Base-by-base conservation (phyloP, 2,888 invertebrate species). In the Ganaspis brasiliensis region DNA sequence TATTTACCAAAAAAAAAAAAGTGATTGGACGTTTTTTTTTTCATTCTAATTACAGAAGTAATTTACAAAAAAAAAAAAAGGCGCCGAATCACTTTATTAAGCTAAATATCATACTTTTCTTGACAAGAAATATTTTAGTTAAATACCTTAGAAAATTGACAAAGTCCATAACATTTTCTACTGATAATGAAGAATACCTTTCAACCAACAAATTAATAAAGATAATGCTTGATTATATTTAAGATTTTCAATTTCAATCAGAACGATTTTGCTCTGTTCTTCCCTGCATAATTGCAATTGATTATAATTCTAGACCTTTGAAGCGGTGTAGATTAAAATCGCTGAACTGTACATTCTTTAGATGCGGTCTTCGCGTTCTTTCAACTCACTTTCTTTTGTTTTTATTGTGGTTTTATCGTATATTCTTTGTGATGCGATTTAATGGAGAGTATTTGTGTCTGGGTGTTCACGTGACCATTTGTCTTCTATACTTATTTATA, bases 321-420 rank as follows among this genome's bases (percentile, higher is more conserved):
- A 75, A 76, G 81, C 75, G 78, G 77, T 72, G 12, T 76, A 56
- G 24, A 21, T 78, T 76, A 77, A 79, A 77, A 72, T 79, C 74
- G 56, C 67, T 37, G 40, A 75, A 78, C 82, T 87, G 85, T 88
- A 89, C 86, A 88, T 88, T 85, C 81, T 84, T 84, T 82, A 80
- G 78, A 77, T 84, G 84, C 84, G 84, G 81, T 84, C 79, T 71
- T 83, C 80, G 83, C 79, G 76, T 84, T 85, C 74, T 80, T 74
- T 37, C 63, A 82, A 77, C 61, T 49, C 59, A 78, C 67, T 31
- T 72, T 55, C 74, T 70, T 78, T 74, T 80, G 81, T 77, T 74
- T 59, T 74, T 75, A 16, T 79, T 63, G 61, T 63, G 73, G 57
- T 63, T 76, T 76, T 79, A 75, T 75, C 31, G 26, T 63, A 61